Base-by-base conservation (phyloP, 1,140 invertebrate species). In the Lethocerus indicus region DNA sequence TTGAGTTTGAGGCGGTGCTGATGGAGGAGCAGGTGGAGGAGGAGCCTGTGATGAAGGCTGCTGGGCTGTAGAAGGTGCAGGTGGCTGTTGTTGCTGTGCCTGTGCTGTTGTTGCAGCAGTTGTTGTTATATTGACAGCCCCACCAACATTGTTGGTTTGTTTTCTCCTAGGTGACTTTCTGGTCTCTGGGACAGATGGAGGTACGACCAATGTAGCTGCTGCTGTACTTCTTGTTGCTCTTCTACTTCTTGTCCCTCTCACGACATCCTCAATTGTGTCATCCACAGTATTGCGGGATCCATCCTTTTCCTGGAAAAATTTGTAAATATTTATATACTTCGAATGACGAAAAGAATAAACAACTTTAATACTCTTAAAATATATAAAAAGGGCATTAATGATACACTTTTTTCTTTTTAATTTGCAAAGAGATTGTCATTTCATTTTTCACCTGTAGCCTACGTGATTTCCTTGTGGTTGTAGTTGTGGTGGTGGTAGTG, bases 211-310 rank as follows among this genome's bases (percentile, higher is more conserved):
- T 21, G 37, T 39, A 43, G 27, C 42, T 21, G 51, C 50, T 23
- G 52, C 40, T 24, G 54, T 25, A 48, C 46, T 58, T 13, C 58
- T 40, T 14, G 47, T 44, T 3, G 58, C 59, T 65, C 62, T 36
- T 67, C 68, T 16, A 40, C 50, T 50, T 27, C 52, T 35, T 3
- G 55, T 49, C 7, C 55, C 53, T 14, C 56, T 35, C 16, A 52
- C 43, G 24, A 55, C 41, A 57, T 90, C 86, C 50, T 91, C 87
- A 54, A 90, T 87, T 1, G 81, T 74, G 55, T 90, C 86, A 55
- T 90, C 87, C 1, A 87, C 72, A 0, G 82, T 81, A 44, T 72
- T 85, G 47, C 80, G 67, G 44, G 66, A 71, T 6, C 73, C 75
- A 61, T 86, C 83, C 60, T 81, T 82, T 61, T 87, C 83, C 54